These are phyloP conservation scores for Epinephelus awoara DNA, from an alignment of 2,797 vertebrate species.

Conservation along the genomic window DNA sequence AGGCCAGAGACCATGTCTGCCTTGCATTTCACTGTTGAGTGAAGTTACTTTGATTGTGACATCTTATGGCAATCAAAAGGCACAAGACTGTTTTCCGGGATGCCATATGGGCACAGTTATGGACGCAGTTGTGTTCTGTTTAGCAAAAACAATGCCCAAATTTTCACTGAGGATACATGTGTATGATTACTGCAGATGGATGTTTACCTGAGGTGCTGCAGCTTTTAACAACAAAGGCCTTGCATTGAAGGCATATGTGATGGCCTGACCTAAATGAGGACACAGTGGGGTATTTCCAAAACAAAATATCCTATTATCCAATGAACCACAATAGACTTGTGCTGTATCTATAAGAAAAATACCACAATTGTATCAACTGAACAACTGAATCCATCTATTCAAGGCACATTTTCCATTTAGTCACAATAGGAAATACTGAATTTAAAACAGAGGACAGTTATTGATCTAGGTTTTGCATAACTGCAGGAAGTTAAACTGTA, in stretches of 20 bases:
- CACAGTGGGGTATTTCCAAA: conserved; percentile 1
- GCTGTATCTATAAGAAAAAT: neutral
- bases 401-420: neutral
- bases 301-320: neutral
- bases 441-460: conserved; percentile 3
- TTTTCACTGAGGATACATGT: conserved; percentile 13
- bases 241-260: conserved; percentile 1
- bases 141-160: conserved; percentile 13
- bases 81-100: conserved; percentile 23
- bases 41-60: conserved; percentile 59
- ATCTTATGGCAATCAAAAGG: conserved; percentile 46
- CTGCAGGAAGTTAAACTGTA: conserved; percentile 35
- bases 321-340: neutral
- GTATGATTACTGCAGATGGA: conserved; percentile 17
- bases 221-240: conserved; percentile 9
- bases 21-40: conserved; percentile 50
- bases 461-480: conserved; percentile 8
- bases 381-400: conserved; percentile 1
- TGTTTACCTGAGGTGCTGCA: conserved; percentile 16
- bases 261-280: neutral
- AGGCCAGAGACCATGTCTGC: conserved; percentile 56
- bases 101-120: conserved; percentile 30
- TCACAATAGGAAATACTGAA: neutral
- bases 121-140: conserved; percentile 31
- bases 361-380: neutral